phyloP scores from a whole-genome alignment of 2,113 vertebrate species.

The Forbesichthys papilliferus region DNA sequence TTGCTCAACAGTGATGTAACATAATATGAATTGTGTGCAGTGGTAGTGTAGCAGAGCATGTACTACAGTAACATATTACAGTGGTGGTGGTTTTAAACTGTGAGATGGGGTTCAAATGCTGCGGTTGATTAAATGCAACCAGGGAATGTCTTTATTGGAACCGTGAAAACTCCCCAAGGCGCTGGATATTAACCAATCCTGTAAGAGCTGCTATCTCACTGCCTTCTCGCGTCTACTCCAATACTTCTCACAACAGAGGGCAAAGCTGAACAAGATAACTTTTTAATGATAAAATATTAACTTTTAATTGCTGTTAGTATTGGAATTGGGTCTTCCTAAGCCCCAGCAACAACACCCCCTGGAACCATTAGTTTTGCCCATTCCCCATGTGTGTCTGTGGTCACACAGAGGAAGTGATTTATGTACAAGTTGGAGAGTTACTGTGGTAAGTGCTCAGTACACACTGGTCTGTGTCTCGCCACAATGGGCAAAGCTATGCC shows the following conservation, averaged over 20 bases:
- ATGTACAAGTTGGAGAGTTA: too few relatives aligned
- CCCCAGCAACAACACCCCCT: too few relatives aligned
- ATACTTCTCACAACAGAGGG: background rate
- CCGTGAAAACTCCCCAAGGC: slow-evolving; percentile 23
- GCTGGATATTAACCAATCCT: slow-evolving; percentile 17
- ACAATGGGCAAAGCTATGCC: too few relatives aligned
- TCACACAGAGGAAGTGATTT: too few relatives aligned
- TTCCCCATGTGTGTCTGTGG: too few relatives aligned
- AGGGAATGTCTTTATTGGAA: slow-evolving; percentile 1
- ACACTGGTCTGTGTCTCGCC: too few relatives aligned
- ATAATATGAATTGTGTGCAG: background rate
- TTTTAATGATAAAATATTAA: too few relatives aligned
- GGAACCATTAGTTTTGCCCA: too few relatives aligned
- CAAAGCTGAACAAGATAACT: background rate
- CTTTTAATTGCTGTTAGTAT: too few relatives aligned
- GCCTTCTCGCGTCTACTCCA: background rate
- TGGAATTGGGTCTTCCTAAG: too few relatives aligned
- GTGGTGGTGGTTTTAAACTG: background rate
- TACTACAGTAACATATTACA: background rate
- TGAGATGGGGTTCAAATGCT: background rate
- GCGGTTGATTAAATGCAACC: slow-evolving; percentile 10
- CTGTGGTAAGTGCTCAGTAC: too few relatives aligned
- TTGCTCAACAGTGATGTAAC: background rate
- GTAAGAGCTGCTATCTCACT: background rate
- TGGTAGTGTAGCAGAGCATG: background rate